Conservation (phyloP, 2,797 vertebrate genomes). For the Malacoraja senta region DNA sequence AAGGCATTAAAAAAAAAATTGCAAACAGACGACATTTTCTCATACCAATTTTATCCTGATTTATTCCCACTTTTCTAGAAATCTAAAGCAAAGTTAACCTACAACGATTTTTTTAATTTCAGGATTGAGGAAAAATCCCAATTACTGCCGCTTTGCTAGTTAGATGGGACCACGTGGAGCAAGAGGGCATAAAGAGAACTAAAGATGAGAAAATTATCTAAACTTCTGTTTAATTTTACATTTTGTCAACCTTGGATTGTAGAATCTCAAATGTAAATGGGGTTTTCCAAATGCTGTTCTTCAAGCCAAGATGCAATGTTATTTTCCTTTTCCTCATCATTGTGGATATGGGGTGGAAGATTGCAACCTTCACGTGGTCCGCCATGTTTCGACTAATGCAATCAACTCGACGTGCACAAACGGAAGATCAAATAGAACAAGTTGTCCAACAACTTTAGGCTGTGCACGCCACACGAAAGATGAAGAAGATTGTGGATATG, state of each 20-base stretch:
- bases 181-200: neutral
- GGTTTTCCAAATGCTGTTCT: neutral
- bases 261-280: neutral
- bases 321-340: constrained; percentile 17
- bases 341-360: too few species aligned
- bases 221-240: neutral
- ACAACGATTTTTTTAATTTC: neutral
- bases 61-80: neutral
- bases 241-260: neutral
- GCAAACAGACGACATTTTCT: neutral
- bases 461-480: too few species aligned
- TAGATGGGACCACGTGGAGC: neutral
- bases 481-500: neutral
- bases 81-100: neutral
- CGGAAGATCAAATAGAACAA: too few species aligned
- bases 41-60: neutral
- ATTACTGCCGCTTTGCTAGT: neutral
- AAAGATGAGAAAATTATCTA: neutral
- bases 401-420: too few species aligned
- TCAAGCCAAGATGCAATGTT: neutral
- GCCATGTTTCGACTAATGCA: too few species aligned
- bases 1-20: neutral
- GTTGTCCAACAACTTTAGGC: too few species aligned
- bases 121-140: neutral
- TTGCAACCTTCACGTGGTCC: too few species aligned